Evolutionary conservation across 1,140 invertebrate species (phyloP).

Genomic region (Psilanteris sp.): DNA sequence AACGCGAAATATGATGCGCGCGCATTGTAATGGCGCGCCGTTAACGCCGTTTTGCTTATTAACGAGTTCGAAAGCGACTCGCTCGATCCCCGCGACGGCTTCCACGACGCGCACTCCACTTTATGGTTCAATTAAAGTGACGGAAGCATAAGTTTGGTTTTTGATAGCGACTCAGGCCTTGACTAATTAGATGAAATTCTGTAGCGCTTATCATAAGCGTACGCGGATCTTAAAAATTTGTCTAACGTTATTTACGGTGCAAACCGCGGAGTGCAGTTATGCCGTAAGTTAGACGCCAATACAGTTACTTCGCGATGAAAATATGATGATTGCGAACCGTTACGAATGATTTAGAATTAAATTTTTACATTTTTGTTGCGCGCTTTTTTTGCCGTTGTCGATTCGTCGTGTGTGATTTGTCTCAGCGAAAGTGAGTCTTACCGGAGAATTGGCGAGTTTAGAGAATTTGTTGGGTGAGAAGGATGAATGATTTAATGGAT

Average conservation of each 20-base stretch:
- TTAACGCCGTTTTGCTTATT: not conserved
- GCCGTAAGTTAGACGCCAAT: not conserved
- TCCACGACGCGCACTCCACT: too few species aligned
- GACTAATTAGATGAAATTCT: constrained; percentile 5
- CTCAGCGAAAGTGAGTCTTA: too few species aligned
- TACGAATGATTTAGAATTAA: too few species aligned
- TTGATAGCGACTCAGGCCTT: not conserved
- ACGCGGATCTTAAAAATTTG: not conserved
- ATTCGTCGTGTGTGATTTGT: too few species aligned
- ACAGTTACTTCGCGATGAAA: constrained; percentile 9
- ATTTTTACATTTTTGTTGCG: too few species aligned
- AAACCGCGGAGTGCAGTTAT: not conserved
- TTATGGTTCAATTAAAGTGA: too few species aligned
- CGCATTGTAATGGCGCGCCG: constrained; percentile 1
- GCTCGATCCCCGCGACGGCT: too few species aligned
- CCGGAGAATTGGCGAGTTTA: too few species aligned
- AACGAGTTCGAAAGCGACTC: not conserved
- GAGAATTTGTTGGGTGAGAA: too few species aligned
- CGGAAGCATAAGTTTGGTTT: not conserved
- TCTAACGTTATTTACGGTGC: not conserved
- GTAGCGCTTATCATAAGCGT: not conserved
- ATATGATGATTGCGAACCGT: too few species aligned
- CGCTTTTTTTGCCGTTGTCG: too few species aligned
- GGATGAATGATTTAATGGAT: too few species aligned
- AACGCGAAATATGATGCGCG: constrained; percentile 1